Conservation (phyloP, 1,140 invertebrate species). For the Anastatus disparis region DNA sequence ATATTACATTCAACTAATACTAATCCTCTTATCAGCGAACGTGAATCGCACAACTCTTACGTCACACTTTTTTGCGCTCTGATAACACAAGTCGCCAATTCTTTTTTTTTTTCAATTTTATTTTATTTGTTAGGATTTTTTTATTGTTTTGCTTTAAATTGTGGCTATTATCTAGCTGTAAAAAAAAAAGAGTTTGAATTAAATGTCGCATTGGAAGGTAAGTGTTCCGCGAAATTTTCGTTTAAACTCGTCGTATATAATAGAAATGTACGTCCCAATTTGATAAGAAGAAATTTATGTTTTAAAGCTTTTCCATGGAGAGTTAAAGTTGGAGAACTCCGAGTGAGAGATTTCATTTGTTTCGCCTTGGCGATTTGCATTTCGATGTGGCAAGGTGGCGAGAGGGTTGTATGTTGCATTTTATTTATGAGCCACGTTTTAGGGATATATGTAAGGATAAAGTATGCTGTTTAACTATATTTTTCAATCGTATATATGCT, state of each 20-base stretch:
- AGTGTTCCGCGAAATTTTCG: neutral
- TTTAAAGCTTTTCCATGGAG: neutral
- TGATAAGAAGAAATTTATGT: constrained; percentile 31
- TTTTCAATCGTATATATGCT: too few species aligned
- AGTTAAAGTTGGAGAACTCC: too few species aligned
- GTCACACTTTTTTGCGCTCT: constrained; percentile 10
- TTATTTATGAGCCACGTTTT: too few species aligned
- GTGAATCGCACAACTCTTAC: constrained; percentile 25
- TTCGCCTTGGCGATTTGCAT: constrained; percentile 10
- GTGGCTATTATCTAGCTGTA: constrained; percentile 7
- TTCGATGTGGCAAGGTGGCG: too few species aligned
- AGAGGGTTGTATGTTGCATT: too few species aligned
- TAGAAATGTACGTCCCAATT: constrained; percentile 3
- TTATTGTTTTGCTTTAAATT: too few species aligned
- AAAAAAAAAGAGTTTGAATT: constrained; percentile 1
- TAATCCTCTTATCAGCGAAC: constrained; percentile 25
- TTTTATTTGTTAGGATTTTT: too few species aligned
- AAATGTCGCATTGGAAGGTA: neutral
- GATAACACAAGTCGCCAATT: neutral
- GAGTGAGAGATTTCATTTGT: neutral
- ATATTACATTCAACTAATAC: too few species aligned
- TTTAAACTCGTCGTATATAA: too few species aligned
- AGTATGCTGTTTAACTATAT: too few species aligned
- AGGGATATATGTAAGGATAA: too few species aligned
- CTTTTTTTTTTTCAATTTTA: neutral